Evolutionary conservation across 2,888 invertebrate species (phyloP).

Genomic region (Hecatera dysodea): DNA sequence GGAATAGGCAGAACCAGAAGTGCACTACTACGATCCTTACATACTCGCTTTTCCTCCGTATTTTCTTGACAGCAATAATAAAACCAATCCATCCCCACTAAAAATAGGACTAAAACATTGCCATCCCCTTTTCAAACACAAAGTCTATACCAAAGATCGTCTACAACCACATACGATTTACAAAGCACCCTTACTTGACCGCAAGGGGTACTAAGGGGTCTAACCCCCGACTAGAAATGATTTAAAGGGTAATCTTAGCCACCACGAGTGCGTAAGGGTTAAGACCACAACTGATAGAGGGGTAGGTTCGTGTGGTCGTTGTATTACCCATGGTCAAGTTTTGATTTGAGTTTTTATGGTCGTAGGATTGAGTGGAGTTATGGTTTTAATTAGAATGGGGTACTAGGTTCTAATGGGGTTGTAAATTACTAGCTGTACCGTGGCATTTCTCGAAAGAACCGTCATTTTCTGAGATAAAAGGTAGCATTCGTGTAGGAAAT

Average conservation of each 20-base stretch:
- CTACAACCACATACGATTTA: slow-evolving; percentile 57
- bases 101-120: slow-evolving; percentile 12
- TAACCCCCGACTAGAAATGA: slow-evolving; percentile 59
- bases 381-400: not conserved
- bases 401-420: not conserved
- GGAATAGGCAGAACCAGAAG: no score
- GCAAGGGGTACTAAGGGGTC: slow-evolving; percentile 53
- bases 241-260: slow-evolving; percentile 63
- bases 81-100: not conserved
- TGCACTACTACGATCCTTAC: no score
- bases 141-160: slow-evolving; percentile 37
- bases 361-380: slow-evolving; percentile 6
- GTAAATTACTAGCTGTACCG: not conserved
- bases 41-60: no score
- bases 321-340: slow-evolving; percentile 45
- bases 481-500: not conserved
- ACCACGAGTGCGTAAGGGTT: slow-evolving; percentile 52
- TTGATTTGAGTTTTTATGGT: slow-evolving; percentile 46
- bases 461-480: not conserved
- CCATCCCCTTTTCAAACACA: slow-evolving; percentile 9
- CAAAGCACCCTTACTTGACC: slow-evolving; percentile 53
- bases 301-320: slow-evolving; percentile 11
- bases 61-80: not conserved
- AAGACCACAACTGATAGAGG: slow-evolving; percentile 55
- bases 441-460: not conserved